Conservation (phyloP, 2,797 vertebrate species). For the Oreonectes daqikongensis region DNA sequence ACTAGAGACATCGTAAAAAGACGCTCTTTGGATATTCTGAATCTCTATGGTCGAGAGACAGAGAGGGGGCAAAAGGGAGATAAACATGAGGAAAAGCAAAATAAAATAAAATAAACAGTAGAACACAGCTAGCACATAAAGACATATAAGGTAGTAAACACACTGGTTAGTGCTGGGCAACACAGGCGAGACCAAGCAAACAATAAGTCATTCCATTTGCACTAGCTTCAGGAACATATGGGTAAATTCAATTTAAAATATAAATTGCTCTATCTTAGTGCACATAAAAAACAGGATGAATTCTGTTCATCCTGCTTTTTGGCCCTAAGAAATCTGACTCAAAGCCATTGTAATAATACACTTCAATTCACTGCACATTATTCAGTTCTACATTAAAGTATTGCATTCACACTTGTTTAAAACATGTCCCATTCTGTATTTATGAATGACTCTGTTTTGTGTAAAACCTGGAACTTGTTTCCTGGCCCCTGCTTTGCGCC, state of each 20-base stretch:
- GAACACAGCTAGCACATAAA: slow-evolving; percentile 72
- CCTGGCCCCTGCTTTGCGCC: no score
- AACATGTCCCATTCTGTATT: not conserved
- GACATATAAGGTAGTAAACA: slow-evolving; percentile 40
- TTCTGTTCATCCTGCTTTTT: no score
- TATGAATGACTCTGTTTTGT: no score
- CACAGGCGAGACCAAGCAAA: slow-evolving; percentile 29
- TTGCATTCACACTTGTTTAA: not conserved
- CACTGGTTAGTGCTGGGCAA: slow-evolving; percentile 50
- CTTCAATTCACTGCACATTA: not conserved
- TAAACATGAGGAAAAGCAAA: slow-evolving; percentile 64
- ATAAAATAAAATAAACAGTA: slow-evolving; percentile 61
- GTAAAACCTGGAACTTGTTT: no score
- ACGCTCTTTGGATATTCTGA: slow-evolving; percentile 97
- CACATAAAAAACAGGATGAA: not conserved
- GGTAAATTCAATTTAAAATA: not conserved
- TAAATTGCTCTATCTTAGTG: no score
- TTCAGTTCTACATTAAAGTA: not conserved
- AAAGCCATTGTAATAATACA: not conserved
- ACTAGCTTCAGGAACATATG: not conserved
- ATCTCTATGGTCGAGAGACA: slow-evolving; percentile 89
- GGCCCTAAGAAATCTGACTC: not conserved
- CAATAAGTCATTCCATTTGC: slow-evolving; percentile 9
- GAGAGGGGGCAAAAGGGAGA: slow-evolving; percentile 54
- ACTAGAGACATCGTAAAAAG: slow-evolving; percentile 98